Evolutionary conservation across 1,140 invertebrate genomes (phyloP).

Genomic region (Nasonia longicornis): DNA sequence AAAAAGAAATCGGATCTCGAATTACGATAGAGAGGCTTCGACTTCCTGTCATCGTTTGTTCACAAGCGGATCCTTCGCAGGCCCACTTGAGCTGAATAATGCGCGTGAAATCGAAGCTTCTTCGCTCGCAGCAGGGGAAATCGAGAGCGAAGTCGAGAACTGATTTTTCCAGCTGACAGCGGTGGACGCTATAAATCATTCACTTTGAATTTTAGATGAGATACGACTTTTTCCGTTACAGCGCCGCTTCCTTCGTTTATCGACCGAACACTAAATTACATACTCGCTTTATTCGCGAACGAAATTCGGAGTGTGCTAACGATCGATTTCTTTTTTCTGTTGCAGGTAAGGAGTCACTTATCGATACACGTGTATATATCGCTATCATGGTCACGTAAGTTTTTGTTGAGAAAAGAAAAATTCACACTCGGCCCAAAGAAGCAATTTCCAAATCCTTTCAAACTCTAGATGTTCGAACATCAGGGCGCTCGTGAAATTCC

Average conservation of each 20-base stretch:
- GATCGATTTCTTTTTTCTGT: neutral
- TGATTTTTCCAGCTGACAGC: neutral
- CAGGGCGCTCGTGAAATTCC: neutral
- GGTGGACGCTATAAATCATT: neutral
- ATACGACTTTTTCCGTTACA: neutral
- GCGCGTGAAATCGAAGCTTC: too few species aligned
- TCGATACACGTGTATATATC: neutral
- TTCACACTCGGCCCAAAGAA: neutral
- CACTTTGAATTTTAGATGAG: neutral
- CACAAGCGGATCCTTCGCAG: neutral
- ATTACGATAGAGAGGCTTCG: neutral
- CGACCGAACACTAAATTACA: too few species aligned
- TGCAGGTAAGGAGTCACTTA: neutral
- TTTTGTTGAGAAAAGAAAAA: neutral
- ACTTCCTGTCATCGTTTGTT: neutral
- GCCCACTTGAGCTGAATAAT: too few species aligned
- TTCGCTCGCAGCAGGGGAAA: neutral
- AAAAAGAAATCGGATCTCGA: too few species aligned
- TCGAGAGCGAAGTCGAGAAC: neutral
- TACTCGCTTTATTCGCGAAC: too few species aligned
- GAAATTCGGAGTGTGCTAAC: neutral
- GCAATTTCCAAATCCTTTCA: neutral
- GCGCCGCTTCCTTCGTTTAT: too few species aligned
- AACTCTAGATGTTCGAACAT: neutral
- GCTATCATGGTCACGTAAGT: slow-evolving; percentile 19